Evolutionary conservation across 2,113 vertebrate genomes (phyloP), one percentile per base, ranked within the genome.

Genomic region (Amblyopsis rosae): DNA sequence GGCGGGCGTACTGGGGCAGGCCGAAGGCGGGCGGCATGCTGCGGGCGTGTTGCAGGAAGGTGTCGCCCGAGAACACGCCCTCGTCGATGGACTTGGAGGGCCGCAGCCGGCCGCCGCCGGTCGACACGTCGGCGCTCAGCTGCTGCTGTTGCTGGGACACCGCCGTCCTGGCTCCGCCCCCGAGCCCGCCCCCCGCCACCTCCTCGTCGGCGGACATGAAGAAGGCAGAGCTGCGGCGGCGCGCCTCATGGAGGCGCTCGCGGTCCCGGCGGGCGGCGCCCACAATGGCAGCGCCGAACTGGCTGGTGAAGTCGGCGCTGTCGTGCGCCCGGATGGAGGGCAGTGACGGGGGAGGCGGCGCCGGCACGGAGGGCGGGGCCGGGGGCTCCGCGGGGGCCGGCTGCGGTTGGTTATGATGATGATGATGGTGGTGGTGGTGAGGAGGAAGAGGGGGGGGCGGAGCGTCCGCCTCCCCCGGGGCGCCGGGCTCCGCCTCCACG

Each of bases 71-170:
- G 73, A 96, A 96, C 95, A 97, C 95, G 82, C 94, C 95, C 62
- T 97, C 96, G n/a, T 97, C 96, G 16, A 97, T 96, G 60, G 95
- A 96, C 51, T 96, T 97, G 70, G 95, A 96, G 26, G 95, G 95
- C 11, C 94, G 92, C 62, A 96, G 89, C 26, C 94, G 91, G 0
- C 93, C 90, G 3, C 90, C 0, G 92, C 89, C 9, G 26, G 26
- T 88, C 89, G 26, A 26, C 6, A 73, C 66, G 62, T 90, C 91
- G 19, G 86, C 54, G 75, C 71, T 84, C 3, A 90, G 84, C 77
- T 86, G 85, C 49, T 89, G 91, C 77, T 86, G 85, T 47, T 88
- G 91, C 71, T 92, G 91, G 3, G 90, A 87, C 59, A 73, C 80
- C 69, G 90, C 88, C 76, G 83, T 84, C 76, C 91, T 83, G 33